Evolutionary conservation across 2,797 vertebrate species (phyloP), one percentile per base, ranked within the genome.

Genomic region (Malacoctenus gilli): DNA sequence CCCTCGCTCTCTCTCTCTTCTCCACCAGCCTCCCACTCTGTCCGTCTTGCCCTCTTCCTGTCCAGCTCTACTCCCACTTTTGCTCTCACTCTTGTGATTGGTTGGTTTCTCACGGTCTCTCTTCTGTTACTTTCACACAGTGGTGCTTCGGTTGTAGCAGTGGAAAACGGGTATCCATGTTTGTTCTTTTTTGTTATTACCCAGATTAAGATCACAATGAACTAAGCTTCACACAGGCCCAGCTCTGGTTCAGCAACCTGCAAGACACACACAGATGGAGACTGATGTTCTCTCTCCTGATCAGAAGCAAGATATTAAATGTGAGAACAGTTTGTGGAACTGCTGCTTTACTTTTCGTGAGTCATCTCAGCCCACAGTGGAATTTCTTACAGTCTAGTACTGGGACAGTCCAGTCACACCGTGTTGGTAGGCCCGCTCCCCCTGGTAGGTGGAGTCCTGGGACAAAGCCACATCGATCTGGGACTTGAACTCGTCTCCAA

Each of bases 111-210:
- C 84, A 79, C 92, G 91, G 90, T 93, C 91, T 92, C 89, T 93
- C 93, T 95, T 93, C 94, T 94, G 94, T 94, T 93, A 95, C 94
- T 96, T 93, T 95, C 95, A 94, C 95, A 95, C 95, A 94, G 94
- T 94, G 94, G 94, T 95, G 95, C 95, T 94, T 96, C 95, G 93
- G 95, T 97, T 95, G 95, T 96, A 97, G 95, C 96, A 96, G 96
- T 97, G 95, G 95, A 96, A 98, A 98, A 97, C 95, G 95, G 96
- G 95, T 95, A 97, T 96, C 95, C 95, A 89, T 96, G 92, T 93
- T 93, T 91, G 95, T 96, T 95, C 94, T 94, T 94, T 95, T 94
- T 94, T 92, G 89, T 95, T 94, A 93, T 95, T 95, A 96, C 96
- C 95, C 96, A 95, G 95, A 95, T 94, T 96, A 95, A 96, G 95